Conservation (phyloP, 2,797 vertebrate species). For the Muscicapa comitata region DNA sequence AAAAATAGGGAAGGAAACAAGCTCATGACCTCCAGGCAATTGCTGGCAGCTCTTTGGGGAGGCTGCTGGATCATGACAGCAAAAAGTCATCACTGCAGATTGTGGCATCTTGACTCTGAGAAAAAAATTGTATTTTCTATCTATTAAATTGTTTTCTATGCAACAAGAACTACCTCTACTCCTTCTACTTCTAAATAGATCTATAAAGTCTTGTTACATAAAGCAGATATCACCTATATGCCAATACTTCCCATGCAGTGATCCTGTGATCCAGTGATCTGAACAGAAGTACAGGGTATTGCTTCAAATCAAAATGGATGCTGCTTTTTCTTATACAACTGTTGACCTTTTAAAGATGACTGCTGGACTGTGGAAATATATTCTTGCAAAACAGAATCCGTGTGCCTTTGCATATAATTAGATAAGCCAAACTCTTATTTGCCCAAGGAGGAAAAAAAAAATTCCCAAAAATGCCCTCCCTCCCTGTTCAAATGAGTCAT, state of each 20-base stretch:
- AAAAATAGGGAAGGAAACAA: constrained; percentile 43
- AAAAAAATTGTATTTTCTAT: background rate
- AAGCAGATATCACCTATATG: background rate
- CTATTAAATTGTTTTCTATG: background rate
- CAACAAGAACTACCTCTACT: background rate
- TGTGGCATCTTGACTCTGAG: background rate
- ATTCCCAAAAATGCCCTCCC: background rate
- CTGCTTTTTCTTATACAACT: background rate
- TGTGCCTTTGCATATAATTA: background rate
- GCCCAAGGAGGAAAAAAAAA: background rate
- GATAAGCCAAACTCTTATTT: background rate
- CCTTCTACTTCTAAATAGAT: background rate
- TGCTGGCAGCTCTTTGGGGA: background rate
- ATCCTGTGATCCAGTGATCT: background rate
- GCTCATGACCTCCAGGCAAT: constrained; percentile 36
- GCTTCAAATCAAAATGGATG: background rate
- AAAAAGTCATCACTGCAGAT: background rate
- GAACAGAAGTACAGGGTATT: background rate
- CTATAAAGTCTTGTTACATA: background rate
- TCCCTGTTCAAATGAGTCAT: background rate
- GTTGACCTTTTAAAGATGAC: background rate
- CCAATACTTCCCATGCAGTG: background rate
- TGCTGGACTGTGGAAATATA: background rate
- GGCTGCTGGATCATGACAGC: background rate
- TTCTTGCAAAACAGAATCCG: background rate